phyloP scores from a whole-genome alignment of 2,888 invertebrate species.

The Lycophotia porphyrea region DNA sequence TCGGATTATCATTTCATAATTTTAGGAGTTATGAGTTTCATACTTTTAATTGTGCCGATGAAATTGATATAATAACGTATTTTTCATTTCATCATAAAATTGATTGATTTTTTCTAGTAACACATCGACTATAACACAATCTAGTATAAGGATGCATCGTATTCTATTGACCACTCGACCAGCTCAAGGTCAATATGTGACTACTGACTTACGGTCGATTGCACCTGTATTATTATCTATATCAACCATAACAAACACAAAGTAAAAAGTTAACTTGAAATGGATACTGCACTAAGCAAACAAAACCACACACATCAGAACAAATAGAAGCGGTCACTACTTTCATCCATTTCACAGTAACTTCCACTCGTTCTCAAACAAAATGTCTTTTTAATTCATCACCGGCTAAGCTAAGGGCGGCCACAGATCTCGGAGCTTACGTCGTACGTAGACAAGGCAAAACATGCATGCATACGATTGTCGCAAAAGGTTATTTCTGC shows the following conservation, averaged over 20 bases:
- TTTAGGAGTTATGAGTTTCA: neutral
- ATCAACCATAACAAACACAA: neutral
- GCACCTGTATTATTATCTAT: neutral
- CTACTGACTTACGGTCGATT: neutral
- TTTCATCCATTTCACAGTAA: constrained; percentile 21
- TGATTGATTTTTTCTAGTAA: too few species aligned
- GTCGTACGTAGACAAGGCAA: constrained; percentile 37
- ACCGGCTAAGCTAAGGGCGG: constrained; percentile 49
- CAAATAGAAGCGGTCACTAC: constrained; percentile 1
- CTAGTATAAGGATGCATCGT: neutral
- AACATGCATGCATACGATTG: constrained; percentile 58
- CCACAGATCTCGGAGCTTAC: constrained; percentile 58
- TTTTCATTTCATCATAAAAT: too few species aligned
- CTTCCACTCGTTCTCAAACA: constrained; percentile 20
- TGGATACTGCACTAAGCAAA: neutral
- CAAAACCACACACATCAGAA: neutral
- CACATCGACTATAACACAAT: too few species aligned
- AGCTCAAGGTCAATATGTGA: neutral
- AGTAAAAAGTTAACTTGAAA: neutral
- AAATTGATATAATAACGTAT: too few species aligned
- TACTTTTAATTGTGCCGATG: neutral
- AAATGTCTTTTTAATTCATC: constrained; percentile 63
- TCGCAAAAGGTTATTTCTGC: constrained; percentile 66
- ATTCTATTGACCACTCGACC: neutral
- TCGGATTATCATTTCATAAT: too few species aligned